Base-by-base conservation (phyloP, 1,140 invertebrate genomes). In the Drosophila persimilis region DNA sequence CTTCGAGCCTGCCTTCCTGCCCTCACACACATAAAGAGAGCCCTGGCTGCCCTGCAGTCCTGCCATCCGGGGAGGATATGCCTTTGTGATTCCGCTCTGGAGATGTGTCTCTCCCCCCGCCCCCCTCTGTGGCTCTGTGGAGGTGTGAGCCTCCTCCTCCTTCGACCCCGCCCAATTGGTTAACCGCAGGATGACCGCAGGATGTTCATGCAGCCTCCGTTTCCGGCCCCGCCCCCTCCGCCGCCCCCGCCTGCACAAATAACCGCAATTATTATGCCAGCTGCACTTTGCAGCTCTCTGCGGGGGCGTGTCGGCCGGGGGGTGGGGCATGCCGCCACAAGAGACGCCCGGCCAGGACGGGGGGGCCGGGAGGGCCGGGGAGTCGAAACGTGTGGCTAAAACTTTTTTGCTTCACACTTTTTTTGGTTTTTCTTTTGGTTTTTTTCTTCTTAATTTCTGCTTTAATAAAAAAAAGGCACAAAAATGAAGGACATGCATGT, bases 251-350 rank as follows among this genome's bases (percentile, higher is more conserved):
- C 31, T 11, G 70, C 72, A 83, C 65, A 73, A 75, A 46, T 63
- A 86, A 88, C 81, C 81, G 83, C 81, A 86, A 86, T 86, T 88
- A 88, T 86, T 77, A 78, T 81, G 60, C 77, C 63, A 70, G 62
- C 63, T 69, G 72, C 62, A 58, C 54, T 52, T 45, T 31, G 39
- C 5, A 26, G 24, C 31, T 45, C 45, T 6, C 5, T n/a, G 35
- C n/a, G 39, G n/a, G 63, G 41, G 51, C 48, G 60, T 66, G 35
- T 39, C 35, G 2, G 0, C 7, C 4, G 4, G 29, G 29, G 31
- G 8, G 31, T 2, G 31, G 31, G 8, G 31, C 31, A 9, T 9
- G 31, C 8, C 31, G 3, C 31, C 31, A 8, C 31, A 31, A 9
- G 31, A 9, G 8, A 9, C 8, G 3, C 0, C 3, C 4, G 24